Percentiles rank a stretch among this genome's conserved stretches.
phyloP scores from a whole-genome alignment of 2,797 vertebrate species.

The Poecilia velifera region DNA sequence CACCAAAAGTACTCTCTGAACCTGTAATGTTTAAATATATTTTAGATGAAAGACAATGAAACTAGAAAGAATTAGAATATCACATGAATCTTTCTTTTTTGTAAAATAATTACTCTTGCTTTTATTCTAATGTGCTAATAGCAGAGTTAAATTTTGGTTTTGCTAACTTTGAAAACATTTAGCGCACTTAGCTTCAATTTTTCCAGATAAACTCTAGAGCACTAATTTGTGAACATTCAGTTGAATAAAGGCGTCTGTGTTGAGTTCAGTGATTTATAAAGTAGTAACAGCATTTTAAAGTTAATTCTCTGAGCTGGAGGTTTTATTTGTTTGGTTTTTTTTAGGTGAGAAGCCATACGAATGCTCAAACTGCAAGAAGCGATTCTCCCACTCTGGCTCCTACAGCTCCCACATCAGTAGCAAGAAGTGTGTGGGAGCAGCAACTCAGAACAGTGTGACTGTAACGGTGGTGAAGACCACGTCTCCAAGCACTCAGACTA shows the following conservation, averaged over 20 bases:
- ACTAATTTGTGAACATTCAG: neutral
- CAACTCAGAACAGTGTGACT: conserved; percentile 86
- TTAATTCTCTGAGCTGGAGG: too few species aligned
- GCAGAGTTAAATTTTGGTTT: too few species aligned
- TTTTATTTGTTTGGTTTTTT: rapidly evolving
- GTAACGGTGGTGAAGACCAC: conserved; percentile 83
- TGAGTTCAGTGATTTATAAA: neutral
- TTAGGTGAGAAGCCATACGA: conserved; percentile 98
- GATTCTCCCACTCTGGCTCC: conserved; percentile 98
- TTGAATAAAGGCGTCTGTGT: neutral
- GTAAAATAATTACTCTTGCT: too few species aligned
- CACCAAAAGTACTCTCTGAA: too few species aligned
- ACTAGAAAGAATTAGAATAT: too few species aligned
- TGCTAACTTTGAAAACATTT: neutral
- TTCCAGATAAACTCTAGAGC: neutral
- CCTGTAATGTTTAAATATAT: too few species aligned
- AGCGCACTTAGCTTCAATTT: neutral
- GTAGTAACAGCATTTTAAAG: too few species aligned
- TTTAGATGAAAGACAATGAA: too few species aligned
- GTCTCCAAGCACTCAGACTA: conserved; percentile 82
- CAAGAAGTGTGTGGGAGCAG: conserved; percentile 91
- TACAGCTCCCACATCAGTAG: conserved; percentile 99
- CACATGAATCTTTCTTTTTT: too few species aligned
- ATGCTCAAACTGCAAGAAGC: conserved; percentile 98
- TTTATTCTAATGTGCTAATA: too few species aligned